These are phyloP conservation scores for Papilio polyxenes DNA, from an alignment of 1,140 invertebrate genomes.

Conservation along the genomic window DNA sequence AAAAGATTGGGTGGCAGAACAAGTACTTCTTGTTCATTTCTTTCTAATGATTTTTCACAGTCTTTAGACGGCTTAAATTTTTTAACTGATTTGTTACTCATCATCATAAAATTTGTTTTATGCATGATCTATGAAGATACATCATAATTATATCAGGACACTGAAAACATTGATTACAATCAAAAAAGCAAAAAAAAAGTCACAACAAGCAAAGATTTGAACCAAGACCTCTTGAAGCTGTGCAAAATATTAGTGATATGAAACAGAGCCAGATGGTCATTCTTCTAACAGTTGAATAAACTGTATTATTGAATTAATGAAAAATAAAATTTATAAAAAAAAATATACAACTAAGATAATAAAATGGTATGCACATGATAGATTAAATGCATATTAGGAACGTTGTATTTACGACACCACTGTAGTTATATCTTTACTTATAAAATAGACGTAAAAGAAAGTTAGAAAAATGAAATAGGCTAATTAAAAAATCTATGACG, in stretches of 20 bases:
- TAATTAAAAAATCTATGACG: not conserved
- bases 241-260: not conserved
- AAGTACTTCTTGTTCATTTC: slow-evolving; percentile 62
- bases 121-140: slow-evolving; percentile 20
- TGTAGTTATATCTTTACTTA: not conserved
- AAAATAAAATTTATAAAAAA: slow-evolving; percentile 11
- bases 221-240: slow-evolving; percentile 7
- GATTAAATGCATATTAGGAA: not conserved
- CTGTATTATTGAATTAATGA: slow-evolving; percentile 3
- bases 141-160: slow-evolving; percentile 24
- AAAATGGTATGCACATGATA: not conserved
- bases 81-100: slow-evolving; percentile 26
- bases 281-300: not conserved
- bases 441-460: slow-evolving; percentile 9
- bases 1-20: slow-evolving; percentile 74
- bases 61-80: slow-evolving; percentile 17
- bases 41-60: slow-evolving; percentile 33
- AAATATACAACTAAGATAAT: not conserved
- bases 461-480: not conserved
- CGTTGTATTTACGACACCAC: not conserved
- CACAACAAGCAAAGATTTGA: slow-evolving; percentile 21
- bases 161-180: slow-evolving; percentile 32
- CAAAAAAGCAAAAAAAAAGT: slow-evolving; percentile 34
- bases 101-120: slow-evolving; percentile 27
- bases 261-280: slow-evolving; percentile 4